Base-by-base conservation (phyloP, 1,140 invertebrate species). In the Conopomorpha cramerella region DNA sequence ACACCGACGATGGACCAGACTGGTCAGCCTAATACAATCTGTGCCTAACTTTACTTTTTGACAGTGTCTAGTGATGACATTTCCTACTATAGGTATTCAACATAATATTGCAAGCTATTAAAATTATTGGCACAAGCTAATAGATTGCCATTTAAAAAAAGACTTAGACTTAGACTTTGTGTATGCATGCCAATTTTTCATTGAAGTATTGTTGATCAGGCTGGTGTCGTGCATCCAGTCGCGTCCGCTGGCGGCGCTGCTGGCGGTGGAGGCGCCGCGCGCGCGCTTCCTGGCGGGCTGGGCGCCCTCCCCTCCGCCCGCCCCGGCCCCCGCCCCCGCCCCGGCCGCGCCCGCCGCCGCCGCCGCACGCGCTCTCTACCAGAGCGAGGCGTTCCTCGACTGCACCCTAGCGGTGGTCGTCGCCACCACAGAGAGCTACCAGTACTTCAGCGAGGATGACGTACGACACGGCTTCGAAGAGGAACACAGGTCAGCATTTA, bases 391-490 rank as follows among this genome's bases (percentile, higher is more conserved):
- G 26, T 90, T 90, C 59, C 82, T 89, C 27, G 82, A 82, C 10
- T 83, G 86, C 38, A 82, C 86, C 29, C 68, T 90, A 32, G 82
- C 89, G 36, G 63, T 90, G 0, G 86, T 87, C 2, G 83, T 87
- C 2, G 81, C 86, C 0, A 88, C 86, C 0, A 89, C 86, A 1
- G 89, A 91, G 64, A 88, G 87, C 50, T 89, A 87, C 51, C 79
- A 84, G 46, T 88, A 88, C 51, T 89, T 91, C 58, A 88, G 80
- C 65, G 85, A 85, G 31, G 82, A 86, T 31, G 88, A 90, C 39
- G 86, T 91, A 6, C 81, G 87, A 41, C 86, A 86, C 55, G 89
- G 89, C 6, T 87, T 91, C 51, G 88, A 90, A 49, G 86, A 89
- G 39, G 86, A 89, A 43, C 85, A 89, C 45, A 57, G 70, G 70